These are phyloP conservation scores for Trichoplusia ni DNA, from an alignment of 1,140 invertebrate species.

Conservation along the genomic window DNA sequence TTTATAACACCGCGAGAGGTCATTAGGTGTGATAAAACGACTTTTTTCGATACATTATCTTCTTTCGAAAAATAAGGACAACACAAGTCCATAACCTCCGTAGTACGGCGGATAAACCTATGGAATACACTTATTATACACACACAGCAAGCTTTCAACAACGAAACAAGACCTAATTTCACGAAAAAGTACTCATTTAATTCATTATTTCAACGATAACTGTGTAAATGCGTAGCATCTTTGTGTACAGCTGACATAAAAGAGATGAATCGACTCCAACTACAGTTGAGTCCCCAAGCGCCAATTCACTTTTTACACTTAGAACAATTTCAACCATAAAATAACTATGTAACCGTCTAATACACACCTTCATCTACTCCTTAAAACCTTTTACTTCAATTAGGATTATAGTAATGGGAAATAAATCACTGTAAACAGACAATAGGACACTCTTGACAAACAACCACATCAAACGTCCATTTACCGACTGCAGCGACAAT, in stretches of 20 bases:
- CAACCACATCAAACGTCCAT: slow-evolving; percentile 82
- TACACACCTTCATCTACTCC: slow-evolving; percentile 81
- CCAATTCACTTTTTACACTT: slow-evolving; percentile 58
- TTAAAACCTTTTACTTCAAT: slow-evolving; percentile 77
- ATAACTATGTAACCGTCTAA: slow-evolving; percentile 40
- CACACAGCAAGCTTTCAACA: slow-evolving; percentile 43
- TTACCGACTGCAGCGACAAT: slow-evolving; percentile 80
- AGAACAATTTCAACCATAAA: slow-evolving; percentile 32
- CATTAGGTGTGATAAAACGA: slow-evolving; percentile 73
- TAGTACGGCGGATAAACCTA: slow-evolving; percentile 69
- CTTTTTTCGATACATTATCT: slow-evolving; percentile 69
- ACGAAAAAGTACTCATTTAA: slow-evolving; percentile 68
- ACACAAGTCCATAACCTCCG: slow-evolving; percentile 78
- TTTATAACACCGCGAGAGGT: slow-evolving; percentile 64
- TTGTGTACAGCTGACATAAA: slow-evolving; percentile 78
- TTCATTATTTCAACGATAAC: slow-evolving; percentile 70
- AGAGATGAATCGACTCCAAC: slow-evolving; percentile 71
- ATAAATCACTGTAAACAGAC: slow-evolving; percentile 81
- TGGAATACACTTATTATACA: slow-evolving; percentile 60
- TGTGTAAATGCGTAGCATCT: slow-evolving; percentile 77
- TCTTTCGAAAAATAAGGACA: slow-evolving; percentile 70
- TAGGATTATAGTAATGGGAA: slow-evolving; percentile 76
- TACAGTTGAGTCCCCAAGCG: slow-evolving; percentile 68
- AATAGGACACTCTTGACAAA: slow-evolving; percentile 81
- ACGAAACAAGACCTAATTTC: slow-evolving; percentile 45